These are phyloP conservation scores for Melinaea marsaeus DNA, from an alignment of 2,888 invertebrate species.

Conservation along the genomic window DNA sequence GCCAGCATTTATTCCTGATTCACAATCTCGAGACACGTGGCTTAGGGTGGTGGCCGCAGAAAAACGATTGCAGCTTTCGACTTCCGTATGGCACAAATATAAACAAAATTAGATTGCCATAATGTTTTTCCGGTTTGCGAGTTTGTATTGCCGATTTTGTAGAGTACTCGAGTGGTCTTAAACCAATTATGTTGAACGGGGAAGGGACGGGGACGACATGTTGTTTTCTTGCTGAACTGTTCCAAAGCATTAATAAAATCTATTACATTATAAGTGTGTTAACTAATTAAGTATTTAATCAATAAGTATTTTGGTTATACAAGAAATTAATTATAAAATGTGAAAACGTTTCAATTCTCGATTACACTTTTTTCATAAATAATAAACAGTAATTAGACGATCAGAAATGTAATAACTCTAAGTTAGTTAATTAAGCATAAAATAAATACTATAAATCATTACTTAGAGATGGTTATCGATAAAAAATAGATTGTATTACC, in stretches of 20 bases:
- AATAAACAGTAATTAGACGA: no score
- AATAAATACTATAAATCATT: slow-evolving; percentile 18
- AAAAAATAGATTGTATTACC: slow-evolving; percentile 11
- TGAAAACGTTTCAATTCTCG: no score
- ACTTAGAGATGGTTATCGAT: slow-evolving; percentile 15
- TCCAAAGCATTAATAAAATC: no score
- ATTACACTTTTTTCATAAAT: no score
- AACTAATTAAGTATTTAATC: no score
- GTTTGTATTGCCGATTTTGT: slow-evolving; percentile 57
- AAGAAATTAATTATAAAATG: no score
- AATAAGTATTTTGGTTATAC: background rate
- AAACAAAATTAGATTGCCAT: slow-evolving; percentile 72
- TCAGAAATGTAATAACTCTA: no score
- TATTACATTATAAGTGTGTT: no score
- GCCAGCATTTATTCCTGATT: slow-evolving; percentile 71
- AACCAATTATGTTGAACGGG: slow-evolving; percentile 49
- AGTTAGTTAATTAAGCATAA: slow-evolving; percentile 13
- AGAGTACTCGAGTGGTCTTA: slow-evolving; percentile 57
- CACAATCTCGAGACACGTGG: slow-evolving; percentile 71
- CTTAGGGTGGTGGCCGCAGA: slow-evolving; percentile 65
- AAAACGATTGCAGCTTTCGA: slow-evolving; percentile 65
- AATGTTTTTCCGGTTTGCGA: slow-evolving; percentile 73
- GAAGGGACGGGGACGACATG: slow-evolving; percentile 16
- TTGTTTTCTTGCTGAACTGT: no score
- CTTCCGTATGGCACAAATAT: slow-evolving; percentile 71